phyloP scores from a whole-genome alignment of 2,113 vertebrate species.

The Spheniscus mendiculus region DNA sequence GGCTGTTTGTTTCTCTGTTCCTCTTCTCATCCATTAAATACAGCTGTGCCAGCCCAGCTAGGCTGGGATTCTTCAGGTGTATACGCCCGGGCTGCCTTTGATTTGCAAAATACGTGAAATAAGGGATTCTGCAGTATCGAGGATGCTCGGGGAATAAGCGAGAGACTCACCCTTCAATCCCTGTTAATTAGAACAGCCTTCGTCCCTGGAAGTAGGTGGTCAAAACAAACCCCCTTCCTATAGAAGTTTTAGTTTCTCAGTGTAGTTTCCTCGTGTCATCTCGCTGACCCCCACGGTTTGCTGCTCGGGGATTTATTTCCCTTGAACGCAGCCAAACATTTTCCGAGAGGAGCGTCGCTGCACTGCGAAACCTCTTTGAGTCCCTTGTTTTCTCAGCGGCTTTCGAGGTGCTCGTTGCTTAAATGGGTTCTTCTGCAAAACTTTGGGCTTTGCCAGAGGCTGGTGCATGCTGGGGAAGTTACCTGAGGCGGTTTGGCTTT shows the following conservation, averaged over 20 bases:
- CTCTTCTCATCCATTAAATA: neutral
- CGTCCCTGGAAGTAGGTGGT: neutral
- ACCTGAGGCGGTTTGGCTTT: neutral
- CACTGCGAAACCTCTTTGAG: neutral
- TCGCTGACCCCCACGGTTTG: neutral
- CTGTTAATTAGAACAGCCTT: neutral
- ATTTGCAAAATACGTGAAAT: neutral
- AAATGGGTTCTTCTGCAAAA: neutral
- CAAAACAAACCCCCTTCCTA: neutral
- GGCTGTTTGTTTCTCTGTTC: neutral
- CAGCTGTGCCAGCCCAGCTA: neutral
- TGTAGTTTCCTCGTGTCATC: neutral
- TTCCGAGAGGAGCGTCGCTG: neutral
- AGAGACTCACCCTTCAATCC: neutral
- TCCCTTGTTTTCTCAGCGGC: neutral
- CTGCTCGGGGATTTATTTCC: neutral
- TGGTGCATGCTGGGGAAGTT: neutral
- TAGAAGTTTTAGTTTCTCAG: neutral
- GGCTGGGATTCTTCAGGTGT: neutral
- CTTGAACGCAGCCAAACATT: neutral
- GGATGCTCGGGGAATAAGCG: neutral
- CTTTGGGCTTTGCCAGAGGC: neutral
- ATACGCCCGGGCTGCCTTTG: neutral
- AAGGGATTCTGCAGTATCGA: neutral
- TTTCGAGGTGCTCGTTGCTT: neutral